phyloP scores from a whole-genome alignment of 2,797 vertebrate genomes.

The Notoglanidium macrostoma region DNA sequence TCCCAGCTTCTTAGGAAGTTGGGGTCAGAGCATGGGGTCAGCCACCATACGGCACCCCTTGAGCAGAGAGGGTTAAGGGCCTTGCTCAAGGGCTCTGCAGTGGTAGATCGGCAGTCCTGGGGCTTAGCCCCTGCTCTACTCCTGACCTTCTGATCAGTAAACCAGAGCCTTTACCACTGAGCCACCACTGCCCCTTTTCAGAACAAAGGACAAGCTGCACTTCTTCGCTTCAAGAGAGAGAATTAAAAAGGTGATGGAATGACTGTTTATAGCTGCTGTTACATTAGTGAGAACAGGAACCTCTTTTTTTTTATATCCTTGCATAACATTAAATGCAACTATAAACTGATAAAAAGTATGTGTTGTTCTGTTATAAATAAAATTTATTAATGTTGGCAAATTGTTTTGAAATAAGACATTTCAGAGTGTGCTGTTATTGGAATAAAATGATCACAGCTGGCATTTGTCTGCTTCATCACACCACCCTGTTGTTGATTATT shows the following conservation, averaged over 20 bases:
- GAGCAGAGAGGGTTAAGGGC: too few species aligned
- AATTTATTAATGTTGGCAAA: neutral
- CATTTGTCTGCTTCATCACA: neutral
- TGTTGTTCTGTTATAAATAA: neutral
- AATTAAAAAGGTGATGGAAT: neutral
- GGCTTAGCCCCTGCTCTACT: too few species aligned
- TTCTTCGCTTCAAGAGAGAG: too few species aligned
- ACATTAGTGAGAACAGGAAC: neutral
- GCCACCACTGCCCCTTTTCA: neutral
- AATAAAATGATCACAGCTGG: neutral
- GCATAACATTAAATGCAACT: neutral
- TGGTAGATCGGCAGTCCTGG: too few species aligned
- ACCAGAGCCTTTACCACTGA: too few species aligned
- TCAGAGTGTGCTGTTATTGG: neutral
- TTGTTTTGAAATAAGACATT: neutral
- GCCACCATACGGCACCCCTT: too few species aligned
- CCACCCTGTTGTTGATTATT: neutral
- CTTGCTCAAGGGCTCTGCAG: too few species aligned
- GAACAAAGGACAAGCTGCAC: neutral
- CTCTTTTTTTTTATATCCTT: neutral
- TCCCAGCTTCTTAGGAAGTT: too few species aligned
- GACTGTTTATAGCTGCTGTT: neutral
- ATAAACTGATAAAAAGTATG: neutral
- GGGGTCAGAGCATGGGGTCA: too few species aligned
- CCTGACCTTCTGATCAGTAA: too few species aligned